These are phyloP conservation scores for Fulica atra DNA, from an alignment of 2,113 vertebrate genomes.

Conservation along the genomic window DNA sequence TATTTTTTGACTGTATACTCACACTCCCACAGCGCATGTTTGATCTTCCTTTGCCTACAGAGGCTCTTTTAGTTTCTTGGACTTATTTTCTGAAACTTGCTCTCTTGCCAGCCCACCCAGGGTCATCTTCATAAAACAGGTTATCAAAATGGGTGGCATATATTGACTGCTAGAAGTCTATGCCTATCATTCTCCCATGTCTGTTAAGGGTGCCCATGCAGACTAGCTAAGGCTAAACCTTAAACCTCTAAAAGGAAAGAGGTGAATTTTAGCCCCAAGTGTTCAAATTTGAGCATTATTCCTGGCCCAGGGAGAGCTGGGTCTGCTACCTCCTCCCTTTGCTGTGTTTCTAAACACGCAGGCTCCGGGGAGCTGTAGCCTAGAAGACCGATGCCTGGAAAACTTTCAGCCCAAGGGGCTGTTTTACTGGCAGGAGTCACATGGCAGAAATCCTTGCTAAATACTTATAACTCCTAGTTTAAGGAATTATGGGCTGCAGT, in stretches of 20 bases:
- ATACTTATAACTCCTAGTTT: neutral
- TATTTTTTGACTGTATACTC: neutral
- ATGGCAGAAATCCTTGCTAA: neutral
- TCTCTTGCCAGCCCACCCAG: neutral
- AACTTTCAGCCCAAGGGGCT: neutral
- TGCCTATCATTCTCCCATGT: neutral
- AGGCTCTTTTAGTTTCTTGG: neutral
- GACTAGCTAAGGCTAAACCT: neutral
- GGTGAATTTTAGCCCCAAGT: neutral
- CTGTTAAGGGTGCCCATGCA: neutral
- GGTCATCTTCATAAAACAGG: neutral
- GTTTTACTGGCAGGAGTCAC: neutral
- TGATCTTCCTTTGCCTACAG: neutral
- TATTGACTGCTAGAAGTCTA: neutral
- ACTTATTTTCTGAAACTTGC: neutral
- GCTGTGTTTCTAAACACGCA: neutral
- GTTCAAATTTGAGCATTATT: neutral
- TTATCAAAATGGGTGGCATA: neutral
- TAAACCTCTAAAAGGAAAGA: neutral
- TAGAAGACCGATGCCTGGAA: neutral
- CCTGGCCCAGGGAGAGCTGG: neutral
- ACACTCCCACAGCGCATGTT: neutral
- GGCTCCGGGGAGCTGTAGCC: neutral
- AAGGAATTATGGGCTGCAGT: neutral
- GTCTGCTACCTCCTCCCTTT: neutral